These are phyloP conservation scores for Ctenochaetus hawaiiensis DNA, from an alignment of 2,797 vertebrate species.

Conservation along the genomic window DNA sequence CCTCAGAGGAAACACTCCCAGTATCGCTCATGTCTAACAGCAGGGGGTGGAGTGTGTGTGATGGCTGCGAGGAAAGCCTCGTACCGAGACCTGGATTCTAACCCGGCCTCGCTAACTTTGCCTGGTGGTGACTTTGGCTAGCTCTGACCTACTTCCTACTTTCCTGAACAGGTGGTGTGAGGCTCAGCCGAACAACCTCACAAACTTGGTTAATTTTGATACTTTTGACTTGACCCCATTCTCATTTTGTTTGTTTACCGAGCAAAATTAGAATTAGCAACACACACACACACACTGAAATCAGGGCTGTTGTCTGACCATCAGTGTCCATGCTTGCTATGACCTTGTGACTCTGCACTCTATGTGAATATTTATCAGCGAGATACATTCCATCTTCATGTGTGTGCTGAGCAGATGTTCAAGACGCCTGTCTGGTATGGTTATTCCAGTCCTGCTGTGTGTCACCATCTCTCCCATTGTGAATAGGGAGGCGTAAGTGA, in stretches of 20 bases:
- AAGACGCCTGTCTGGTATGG: conserved; percentile 30
- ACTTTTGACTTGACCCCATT: conserved; percentile 33
- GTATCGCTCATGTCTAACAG: conserved; percentile 78
- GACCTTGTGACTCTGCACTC: conserved; percentile 24
- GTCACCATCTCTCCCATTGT: conserved; percentile 86
- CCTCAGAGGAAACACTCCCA: conserved; percentile 67
- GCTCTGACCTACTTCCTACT: conserved; percentile 68
- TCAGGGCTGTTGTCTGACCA: conserved; percentile 20
- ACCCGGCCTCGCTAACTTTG: conserved; percentile 56
- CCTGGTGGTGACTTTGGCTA: conserved; percentile 71
- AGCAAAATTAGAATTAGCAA: conserved; percentile 26
- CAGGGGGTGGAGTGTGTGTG: conserved; percentile 66
- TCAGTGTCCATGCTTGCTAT: background rate
- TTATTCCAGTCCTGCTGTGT: conserved; percentile 83
- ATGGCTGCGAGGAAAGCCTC: conserved; percentile 59
- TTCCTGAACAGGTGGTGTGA: conserved; percentile 69
- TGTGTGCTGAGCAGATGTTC: conserved; percentile 43
- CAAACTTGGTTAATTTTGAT: conserved; percentile 31
- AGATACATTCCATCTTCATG: conserved; percentile 14
- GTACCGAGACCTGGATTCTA: conserved; percentile 55
- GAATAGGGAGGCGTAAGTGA: conserved; percentile 89
- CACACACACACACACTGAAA: conserved; percentile 4
- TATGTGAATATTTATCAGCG: conserved; percentile 26
- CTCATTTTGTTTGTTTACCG: conserved; percentile 33
- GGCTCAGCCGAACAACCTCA: conserved; percentile 18